Evolutionary conservation across 2,797 vertebrate genomes (phyloP), one percentile per base, ranked within the genome.

Genomic region (Acipenser oxyrinchus): DNA sequence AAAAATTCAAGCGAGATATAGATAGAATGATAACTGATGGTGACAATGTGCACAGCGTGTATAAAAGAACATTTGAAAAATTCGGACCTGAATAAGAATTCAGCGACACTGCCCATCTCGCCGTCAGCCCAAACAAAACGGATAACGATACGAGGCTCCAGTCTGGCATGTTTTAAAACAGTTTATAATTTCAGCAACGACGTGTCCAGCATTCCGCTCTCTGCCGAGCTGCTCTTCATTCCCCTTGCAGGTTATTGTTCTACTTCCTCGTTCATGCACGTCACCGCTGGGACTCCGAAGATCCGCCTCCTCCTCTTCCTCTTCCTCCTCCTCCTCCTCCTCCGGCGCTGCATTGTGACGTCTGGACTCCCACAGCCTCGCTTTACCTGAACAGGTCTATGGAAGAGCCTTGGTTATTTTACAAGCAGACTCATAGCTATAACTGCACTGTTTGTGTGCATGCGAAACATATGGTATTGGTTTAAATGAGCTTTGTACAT

Each of bases 71-170:
- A 18, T 6, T 9, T 2, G 10, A 6, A 62, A 10, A 2, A 37
- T 48, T 62, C 82, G 58, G 79, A 99, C 96, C 95, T 87, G 96
- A 99, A 68, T 99, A 99, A 15, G 94, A 87, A 71, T 92, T 89
- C n/a, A 99, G 84, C 7, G 96, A 97, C 9, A 99, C 92, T 1
- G 92, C 76, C 96, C 96, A 99, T 77, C 95, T 93, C 70, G 90
- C 88, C 9, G 79, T 88, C 9, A 96, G 81, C 3, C 86, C 90
- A 6, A 96, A 71, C 51, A 97, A 75, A 71, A 94, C 88, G 49
- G 81, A 76, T 0, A 94, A 1, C 0, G 86, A 83, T 70, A 93
- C 84, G 64, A 92, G 83, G 72, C 83, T 86, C 86, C 90, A 91
- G 69, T 82, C 91, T 65, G 95, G 91, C 96, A 98, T 99, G 23